Base-by-base conservation (phyloP, 2,888 invertebrate species). In the Stenodema calcarata region DNA sequence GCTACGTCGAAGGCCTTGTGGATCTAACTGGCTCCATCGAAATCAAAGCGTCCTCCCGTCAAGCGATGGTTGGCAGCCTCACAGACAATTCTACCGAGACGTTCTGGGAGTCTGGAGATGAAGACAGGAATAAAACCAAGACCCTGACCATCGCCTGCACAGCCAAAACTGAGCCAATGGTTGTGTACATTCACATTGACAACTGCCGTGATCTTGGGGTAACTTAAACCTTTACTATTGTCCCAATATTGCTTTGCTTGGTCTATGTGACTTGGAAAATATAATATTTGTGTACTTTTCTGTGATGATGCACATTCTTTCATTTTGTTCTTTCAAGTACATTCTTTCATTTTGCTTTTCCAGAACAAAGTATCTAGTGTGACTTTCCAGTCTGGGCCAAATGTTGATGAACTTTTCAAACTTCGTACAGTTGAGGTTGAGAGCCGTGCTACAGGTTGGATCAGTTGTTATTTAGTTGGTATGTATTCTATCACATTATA, bases 91-190 rank as follows among this genome's bases (percentile, higher is more conserved):
- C 97, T 6, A 98, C 98, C 0, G 99, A 99, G 91, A 99, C 99
- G 0, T 99, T 99, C 92, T 99, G 99, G 99, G 99, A 99, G 92
- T 98, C 98, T 50, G 98, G 98, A 0, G 99, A 99, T 90, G 99
- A 99, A 90, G 99, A 99, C 92, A 93, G 96, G 87, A 98, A 97
- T 91, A 97, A 97, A 91, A 95, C 96, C 30, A 98, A 98, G 92
- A 95, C 95, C 90, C 93, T 98, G 41, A 96, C 95, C 85, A 92
- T 96, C 27, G 92, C 93, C 0, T 94, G 94, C 89, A 91, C 93
- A 88, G 93, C 94, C 87, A 93, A 94, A 87, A 93, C 94, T 69
- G 92, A 93, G 84, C 95, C 96, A 0, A 93, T 93, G 88, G 93
- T 96, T 89, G 92, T 99, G 18, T 96, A 96, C 90, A 94, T 99